Base-by-base conservation (phyloP, 1,140 invertebrate species). In the Conus ventricosus region DNA sequence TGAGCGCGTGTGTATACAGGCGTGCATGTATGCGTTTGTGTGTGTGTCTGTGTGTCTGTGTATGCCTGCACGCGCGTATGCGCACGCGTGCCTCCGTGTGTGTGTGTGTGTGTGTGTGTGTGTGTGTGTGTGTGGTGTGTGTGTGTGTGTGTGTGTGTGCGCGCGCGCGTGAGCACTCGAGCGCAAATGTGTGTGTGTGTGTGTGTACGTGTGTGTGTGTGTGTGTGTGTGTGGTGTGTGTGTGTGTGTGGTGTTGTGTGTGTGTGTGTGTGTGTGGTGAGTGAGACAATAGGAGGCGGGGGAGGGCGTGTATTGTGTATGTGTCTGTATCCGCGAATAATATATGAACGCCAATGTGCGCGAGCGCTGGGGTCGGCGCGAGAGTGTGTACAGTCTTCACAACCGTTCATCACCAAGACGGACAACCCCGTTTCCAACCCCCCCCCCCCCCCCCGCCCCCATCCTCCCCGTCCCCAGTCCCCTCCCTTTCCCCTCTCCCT, bases 361-460 rank as follows among this genome's bases (percentile, higher is more conserved):
- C 25, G 0, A 15, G 20, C 39, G 15, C 25, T 13, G 39, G 23
- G n/a, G 6, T 5, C 15, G 5, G n/a, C 78, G 5, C 15, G 5
- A n/a, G 39, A 17, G 20, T 0, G 39, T 5, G 20, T 0, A 25
- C 15, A n/a, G 78, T 17, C 23, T 17, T 17, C 78, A 15, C n/a
- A 13, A 39, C 6, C 3, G 5, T 81, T 81, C 39, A 17, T 81
- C 20, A n/a, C n/a, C 5, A 0, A 27, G 0, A 15, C 15, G 23
- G 27, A 20, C 17, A 23, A 25, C 20, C 5, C 55, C 8, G 87
- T 85, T 60, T 90, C 86, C 89, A 90, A 91, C 71, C 85, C 88
- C 89, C 39, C 39, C 39, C 39, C 39, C 39, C 39, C 39, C 39
- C 39, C 39, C 39, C 39, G n/a, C 39, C 39, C 39, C 3, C 39